Percentiles rank a stretch among this genome's conserved stretches.
phyloP scores from a whole-genome alignment of 2,113 vertebrate species.

The Myotis yumanensis region DNA sequence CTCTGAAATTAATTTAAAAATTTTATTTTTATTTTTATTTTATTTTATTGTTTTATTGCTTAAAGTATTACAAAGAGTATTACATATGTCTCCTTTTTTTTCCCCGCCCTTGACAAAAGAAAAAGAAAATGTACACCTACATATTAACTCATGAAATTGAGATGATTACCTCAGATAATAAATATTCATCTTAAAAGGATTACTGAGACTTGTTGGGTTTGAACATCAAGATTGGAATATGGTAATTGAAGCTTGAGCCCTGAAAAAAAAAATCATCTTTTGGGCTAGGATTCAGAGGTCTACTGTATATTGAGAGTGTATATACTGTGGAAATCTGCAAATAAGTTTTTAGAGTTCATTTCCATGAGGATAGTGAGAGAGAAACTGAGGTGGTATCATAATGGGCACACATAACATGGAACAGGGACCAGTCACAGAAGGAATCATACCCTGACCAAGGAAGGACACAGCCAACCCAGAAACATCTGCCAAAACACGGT shows the following conservation, averaged over 20 bases:
- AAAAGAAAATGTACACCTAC: neutral
- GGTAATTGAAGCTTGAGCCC: neutral
- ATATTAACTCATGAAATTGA: constrained; percentile 23
- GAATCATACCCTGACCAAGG: neutral
- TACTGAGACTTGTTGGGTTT: neutral
- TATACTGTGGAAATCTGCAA: neutral
- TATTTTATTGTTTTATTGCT: too few relatives aligned
- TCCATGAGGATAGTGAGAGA: neutral
- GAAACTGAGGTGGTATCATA: neutral
- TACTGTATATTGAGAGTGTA: neutral
- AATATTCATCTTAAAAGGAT: neutral
- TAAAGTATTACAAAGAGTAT: too few relatives aligned
- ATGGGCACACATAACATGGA: neutral
- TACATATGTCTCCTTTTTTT: too few relatives aligned
- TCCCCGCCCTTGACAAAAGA: too few relatives aligned
- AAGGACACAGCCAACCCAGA: neutral
- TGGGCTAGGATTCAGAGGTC: neutral
- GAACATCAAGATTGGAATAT: constrained; percentile 7
- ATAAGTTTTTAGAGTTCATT: neutral
- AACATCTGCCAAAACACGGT: neutral
- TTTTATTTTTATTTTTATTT: too few relatives aligned
- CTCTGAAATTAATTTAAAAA: too few relatives aligned
- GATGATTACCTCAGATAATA: neutral
- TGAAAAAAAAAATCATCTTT: neutral
- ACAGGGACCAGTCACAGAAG: neutral